Percentiles rank a stretch among this genome's conserved stretches.
These are phyloP conservation scores for Sebastes fasciatus DNA, from an alignment of 2,113 vertebrate genomes.

Conservation along the genomic window DNA sequence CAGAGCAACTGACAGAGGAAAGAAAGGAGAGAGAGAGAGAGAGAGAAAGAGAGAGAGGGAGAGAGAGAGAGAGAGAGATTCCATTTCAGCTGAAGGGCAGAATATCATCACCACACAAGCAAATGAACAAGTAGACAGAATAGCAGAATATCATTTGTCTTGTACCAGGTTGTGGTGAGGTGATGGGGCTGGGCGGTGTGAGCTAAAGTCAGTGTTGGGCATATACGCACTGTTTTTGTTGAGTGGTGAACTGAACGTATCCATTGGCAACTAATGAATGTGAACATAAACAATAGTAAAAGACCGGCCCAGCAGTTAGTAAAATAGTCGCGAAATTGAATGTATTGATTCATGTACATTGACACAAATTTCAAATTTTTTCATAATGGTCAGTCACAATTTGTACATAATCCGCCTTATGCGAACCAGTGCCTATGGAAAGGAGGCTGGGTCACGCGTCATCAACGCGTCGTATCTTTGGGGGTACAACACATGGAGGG, in stretches of 20 bases:
- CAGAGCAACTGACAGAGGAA: constrained; percentile 22
- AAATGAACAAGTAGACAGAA: constrained; percentile 20
- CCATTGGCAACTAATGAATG: neutral
- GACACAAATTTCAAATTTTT: no score
- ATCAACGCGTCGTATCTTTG: no score
- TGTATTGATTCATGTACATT: no score
- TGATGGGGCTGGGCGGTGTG: neutral
- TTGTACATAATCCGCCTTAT: no score
- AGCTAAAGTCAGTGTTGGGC: neutral
- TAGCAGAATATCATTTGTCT: neutral
- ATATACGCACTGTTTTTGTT: neutral
- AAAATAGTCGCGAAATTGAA: no score
- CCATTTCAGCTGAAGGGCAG: constrained; percentile 37
- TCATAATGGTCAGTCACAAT: no score
- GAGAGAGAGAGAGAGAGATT: constrained; percentile 19
- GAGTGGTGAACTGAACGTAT: neutral
- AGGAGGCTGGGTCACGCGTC: no score
- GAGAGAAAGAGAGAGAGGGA: constrained; percentile 11
- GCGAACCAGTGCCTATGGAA: no score
- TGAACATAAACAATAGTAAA: neutral
- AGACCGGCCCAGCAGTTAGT: no score
- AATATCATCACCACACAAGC: constrained; percentile 45
- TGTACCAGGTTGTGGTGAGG: neutral
- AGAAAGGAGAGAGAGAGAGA: neutral
- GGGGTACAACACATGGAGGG: no score